These are phyloP conservation scores for Sylvia borin DNA, from an alignment of 2,797 vertebrate genomes.

Conservation along the genomic window DNA sequence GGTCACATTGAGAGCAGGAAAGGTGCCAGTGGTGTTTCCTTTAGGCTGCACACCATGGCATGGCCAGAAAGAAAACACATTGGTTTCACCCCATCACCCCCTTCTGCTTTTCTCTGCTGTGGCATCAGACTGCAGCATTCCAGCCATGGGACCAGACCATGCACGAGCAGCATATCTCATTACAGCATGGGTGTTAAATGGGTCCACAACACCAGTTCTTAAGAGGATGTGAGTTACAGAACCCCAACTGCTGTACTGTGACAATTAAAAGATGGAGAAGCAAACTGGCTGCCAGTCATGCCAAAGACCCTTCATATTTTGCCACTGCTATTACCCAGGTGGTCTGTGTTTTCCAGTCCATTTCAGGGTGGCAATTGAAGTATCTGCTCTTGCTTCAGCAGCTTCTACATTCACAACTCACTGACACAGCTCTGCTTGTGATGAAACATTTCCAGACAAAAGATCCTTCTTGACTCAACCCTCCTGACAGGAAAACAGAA, in stretches of 20 bases:
- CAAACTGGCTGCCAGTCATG: not conserved
- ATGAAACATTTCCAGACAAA: not conserved
- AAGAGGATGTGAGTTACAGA: not conserved
- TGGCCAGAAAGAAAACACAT: not conserved
- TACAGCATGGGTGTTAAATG: fast-evolving
- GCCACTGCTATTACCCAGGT: too few species aligned
- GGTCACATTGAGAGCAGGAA: not conserved
- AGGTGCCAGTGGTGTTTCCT: not conserved
- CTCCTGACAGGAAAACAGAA: conserved; percentile 8
- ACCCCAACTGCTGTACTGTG: not conserved
- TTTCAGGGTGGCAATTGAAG: not conserved
- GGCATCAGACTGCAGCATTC: not conserved
- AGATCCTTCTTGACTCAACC: not conserved
- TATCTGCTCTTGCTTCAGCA: not conserved
- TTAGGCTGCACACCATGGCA: not conserved
- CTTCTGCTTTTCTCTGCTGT: not conserved
- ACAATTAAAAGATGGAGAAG: not conserved
- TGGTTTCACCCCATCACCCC: not conserved
- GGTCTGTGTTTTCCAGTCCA: not conserved
- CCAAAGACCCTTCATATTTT: not conserved
- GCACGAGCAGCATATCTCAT: fast-evolving
- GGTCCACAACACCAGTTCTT: not conserved
- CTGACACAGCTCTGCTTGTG: not conserved
- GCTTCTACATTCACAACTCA: not conserved
- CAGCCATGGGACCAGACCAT: not conserved